Evolutionary conservation across 2,888 invertebrate genomes (phyloP).

Genomic region (Rotaria macrura): DNA sequence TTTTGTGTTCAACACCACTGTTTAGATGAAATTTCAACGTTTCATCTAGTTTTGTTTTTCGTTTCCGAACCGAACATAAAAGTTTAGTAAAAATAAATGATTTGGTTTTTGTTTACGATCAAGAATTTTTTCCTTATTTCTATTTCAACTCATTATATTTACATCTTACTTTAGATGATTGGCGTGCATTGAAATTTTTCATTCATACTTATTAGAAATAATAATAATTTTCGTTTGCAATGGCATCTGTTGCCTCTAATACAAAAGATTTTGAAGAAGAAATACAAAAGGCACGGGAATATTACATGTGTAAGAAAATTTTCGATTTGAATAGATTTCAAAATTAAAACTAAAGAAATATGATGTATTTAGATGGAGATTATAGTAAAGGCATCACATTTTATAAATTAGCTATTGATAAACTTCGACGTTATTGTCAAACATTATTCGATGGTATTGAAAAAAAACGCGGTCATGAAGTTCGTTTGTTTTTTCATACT

Average conservation of each 20-base stretch:
- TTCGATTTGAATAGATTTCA: neutral
- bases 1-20: neutral
- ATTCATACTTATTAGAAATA: neutral
- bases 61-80: neutral
- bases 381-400: neutral
- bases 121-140: too few relatives aligned
- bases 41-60: neutral
- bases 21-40: neutral
- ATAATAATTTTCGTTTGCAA: neutral
- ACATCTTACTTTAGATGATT: too few relatives aligned
- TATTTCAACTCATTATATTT: too few relatives aligned
- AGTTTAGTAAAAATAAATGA: neutral
- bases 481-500: neutral
- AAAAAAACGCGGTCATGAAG: neutral
- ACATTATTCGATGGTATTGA: neutral
- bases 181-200: too few relatives aligned
- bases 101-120: too few relatives aligned
- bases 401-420: neutral
- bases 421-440: constrained; percentile 7
- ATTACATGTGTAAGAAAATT: neutral
- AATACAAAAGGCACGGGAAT: neutral
- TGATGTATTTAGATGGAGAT: neutral
- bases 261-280: neutral
- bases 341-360: neutral
- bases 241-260: neutral